A percentile compares a stretch with the other conserved stretches of the same genome.
Evolutionary conservation across 92 coral and sea anemone genomes (phyloP).

Genomic region (Umimayanthus chanpuru): DNA sequence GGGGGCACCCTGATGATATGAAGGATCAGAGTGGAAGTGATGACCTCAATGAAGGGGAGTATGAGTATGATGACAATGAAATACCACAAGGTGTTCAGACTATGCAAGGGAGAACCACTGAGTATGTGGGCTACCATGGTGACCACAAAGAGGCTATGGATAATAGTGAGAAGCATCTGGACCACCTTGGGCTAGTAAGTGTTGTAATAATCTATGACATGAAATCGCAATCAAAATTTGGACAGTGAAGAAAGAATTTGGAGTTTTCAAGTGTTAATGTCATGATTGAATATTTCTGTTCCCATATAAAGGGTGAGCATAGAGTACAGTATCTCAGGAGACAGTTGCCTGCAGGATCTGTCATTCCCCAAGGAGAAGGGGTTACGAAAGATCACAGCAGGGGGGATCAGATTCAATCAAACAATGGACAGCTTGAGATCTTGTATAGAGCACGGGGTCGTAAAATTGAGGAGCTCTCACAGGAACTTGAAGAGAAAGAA

Average conservation of each 20-base stretch:
- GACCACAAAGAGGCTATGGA: background rate
- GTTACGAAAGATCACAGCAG: slow-evolving; percentile 5
- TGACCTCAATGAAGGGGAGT: background rate
- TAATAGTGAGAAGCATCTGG: background rate
- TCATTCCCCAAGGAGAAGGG: background rate
- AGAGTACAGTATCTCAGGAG: slow-evolving; percentile 66
- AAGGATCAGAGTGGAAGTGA: background rate
- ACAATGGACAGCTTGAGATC: slow-evolving; percentile 79
- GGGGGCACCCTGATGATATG: background rate
- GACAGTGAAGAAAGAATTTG: background rate
- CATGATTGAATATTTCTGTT: background rate
- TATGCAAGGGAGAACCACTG: background rate
- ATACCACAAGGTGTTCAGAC: slow-evolving; percentile 20
- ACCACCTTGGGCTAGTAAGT: slow-evolving; percentile 1
- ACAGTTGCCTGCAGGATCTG: background rate
- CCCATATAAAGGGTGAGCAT: slow-evolving; percentile 51
- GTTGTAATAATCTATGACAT: too few species aligned
- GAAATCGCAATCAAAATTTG: background rate
- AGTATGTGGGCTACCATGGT: background rate
- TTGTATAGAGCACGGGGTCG: slow-evolving; percentile 93
- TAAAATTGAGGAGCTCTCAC: slow-evolving; percentile 85
- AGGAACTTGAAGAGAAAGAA: slow-evolving; percentile 74
- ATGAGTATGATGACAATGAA: slow-evolving; percentile 31
- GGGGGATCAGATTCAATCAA: slow-evolving; percentile 29
- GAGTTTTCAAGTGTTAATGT: background rate